phyloP scores from a whole-genome alignment of 2,888 invertebrate genomes.

The Lasioglossum vierecki region DNA sequence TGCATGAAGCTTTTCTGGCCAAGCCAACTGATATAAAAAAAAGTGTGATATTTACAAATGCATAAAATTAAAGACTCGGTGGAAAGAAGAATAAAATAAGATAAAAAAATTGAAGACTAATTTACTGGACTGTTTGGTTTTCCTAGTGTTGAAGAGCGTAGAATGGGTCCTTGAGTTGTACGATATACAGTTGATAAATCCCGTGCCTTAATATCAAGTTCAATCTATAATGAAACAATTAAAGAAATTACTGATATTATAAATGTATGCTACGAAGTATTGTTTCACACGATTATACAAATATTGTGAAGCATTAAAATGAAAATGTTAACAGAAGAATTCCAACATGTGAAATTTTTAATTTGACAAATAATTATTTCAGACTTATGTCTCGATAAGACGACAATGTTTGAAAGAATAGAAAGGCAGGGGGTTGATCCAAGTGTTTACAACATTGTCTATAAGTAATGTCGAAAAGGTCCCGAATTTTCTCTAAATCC shows the following conservation, averaged over 20 bases:
- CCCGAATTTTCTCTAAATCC: constrained; percentile 42
- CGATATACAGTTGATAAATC: neutral
- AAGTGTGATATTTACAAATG: neutral
- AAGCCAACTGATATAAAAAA: neutral
- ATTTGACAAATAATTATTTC: neutral
- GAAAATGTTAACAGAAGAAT: neutral
- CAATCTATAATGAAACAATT: neutral
- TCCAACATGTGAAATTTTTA: neutral
- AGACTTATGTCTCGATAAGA: neutral
- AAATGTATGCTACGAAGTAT: neutral
- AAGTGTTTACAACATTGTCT: neutral
- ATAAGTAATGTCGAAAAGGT: constrained; percentile 32
- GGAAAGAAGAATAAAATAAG: neutral
- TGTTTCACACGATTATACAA: too few species aligned
- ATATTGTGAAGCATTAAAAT: neutral
- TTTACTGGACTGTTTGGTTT: neutral
- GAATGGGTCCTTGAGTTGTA: neutral
- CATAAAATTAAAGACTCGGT: neutral
- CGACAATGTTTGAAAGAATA: neutral
- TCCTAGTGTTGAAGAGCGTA: neutral
- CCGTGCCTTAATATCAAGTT: neutral
- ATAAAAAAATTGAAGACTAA: neutral
- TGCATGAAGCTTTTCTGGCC: neutral
- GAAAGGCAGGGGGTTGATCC: constrained; percentile 10
- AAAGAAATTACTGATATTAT: neutral